These are phyloP conservation scores for Trichogramma pretiosum DNA, from an alignment of 1,140 invertebrate species.

Conservation along the genomic window DNA sequence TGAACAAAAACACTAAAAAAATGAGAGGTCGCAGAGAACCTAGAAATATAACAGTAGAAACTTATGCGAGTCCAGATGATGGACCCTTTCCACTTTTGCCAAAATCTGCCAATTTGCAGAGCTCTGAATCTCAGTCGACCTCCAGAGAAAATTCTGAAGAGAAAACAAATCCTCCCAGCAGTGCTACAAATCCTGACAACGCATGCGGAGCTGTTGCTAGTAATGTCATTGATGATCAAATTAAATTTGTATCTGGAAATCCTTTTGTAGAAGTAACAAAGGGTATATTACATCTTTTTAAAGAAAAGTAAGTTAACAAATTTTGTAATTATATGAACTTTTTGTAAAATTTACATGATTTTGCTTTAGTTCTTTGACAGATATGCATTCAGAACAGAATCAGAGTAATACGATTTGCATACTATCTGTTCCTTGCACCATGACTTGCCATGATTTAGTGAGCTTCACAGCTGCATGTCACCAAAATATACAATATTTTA, in stretches of 20 bases:
- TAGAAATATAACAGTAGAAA: conserved; percentile 57
- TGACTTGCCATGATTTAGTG: conserved; percentile 88
- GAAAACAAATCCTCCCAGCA: conserved; percentile 32
- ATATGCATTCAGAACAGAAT: conserved; percentile 56
- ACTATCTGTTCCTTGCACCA: conserved; percentile 81
- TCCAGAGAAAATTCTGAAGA: conserved; percentile 42
- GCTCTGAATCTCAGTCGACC: conserved; percentile 29
- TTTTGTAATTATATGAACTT: conserved; percentile 4
- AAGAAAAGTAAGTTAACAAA: conserved; percentile 68
- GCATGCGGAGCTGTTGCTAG: conserved; percentile 29
- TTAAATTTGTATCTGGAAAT: conserved; percentile 92
- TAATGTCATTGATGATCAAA: conserved; percentile 47
- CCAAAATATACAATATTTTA: conserved; percentile 79
- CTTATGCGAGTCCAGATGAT: conserved; percentile 49
- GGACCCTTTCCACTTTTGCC: conserved; percentile 29
- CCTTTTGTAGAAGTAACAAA: conserved; percentile 93
- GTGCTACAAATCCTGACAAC: conserved; percentile 38
- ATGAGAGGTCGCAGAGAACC: conserved; percentile 51
- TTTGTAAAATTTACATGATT: background rate
- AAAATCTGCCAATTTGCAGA: no score
- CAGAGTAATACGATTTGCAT: conserved; percentile 84
- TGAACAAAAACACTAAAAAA: conserved; percentile 36
- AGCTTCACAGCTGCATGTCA: conserved; percentile 92
- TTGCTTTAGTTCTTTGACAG: conserved; percentile 48
- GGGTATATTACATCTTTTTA: conserved; percentile 92